Base-by-base conservation (phyloP, 1,140 invertebrate genomes). In the Micrasema minimum region DNA sequence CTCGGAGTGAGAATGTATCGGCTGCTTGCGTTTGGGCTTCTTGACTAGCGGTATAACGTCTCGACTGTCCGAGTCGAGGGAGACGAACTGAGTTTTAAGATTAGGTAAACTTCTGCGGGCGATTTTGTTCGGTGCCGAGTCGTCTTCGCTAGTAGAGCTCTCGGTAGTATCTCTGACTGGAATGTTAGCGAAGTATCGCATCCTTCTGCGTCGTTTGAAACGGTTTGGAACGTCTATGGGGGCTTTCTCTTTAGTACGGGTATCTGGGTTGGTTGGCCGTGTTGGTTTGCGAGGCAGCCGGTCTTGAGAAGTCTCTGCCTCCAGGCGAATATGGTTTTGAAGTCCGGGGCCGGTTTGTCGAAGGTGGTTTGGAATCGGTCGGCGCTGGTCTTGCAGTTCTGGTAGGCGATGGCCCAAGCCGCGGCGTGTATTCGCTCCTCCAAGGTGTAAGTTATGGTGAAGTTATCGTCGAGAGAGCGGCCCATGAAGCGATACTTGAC, bases 291-390 rank as follows among this genome's bases (percentile, higher is more conserved):
- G 65, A 85, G 76, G 73, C 83, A 85, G 5, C 83, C 83, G 59
- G 79, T 83, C n/a, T 69, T 66, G 7, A 84, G 50, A 18, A 85
- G 77, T n/a, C 77, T 76, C 69, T 84, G 81, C 23, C 82, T 75
- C 82, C 81, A 84, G 37, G 77, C 77, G 79, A 83, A 85, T 46
- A 85, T 82, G 67, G 81, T 83, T 77, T 83, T 80, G 66, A 81
- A 83, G 76, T 84, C 82, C 51, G 84, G 84, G 26, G 83, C 82
- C 53, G 81, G 83, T 77, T 85, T 85, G 45, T 83, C 80, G 79
- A 76, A 84, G 11, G 78, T 31, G n/a, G 68, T 62, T 77, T 83
- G 79, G 81, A 85, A 85, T 66, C 77, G 81, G 4, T 80, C 76
- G 41, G 80, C 80, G 65, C 77, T 81, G 4, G 79, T 79, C 77